Evolutionary conservation across 1,140 invertebrate species (phyloP), one percentile per base, ranked within the genome.

Genomic region (Diorhabda elongata): DNA sequence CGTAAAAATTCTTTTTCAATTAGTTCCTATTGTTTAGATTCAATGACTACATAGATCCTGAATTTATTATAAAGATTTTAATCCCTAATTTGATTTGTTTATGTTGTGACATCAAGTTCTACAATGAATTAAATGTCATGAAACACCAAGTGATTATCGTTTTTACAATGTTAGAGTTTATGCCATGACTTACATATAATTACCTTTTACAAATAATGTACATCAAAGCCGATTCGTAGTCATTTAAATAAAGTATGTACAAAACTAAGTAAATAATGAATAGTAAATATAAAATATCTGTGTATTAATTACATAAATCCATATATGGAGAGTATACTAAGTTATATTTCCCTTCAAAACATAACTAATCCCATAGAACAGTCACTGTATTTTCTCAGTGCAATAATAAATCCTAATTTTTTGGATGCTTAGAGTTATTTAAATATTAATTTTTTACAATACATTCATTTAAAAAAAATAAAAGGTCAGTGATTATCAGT

Each of bases 401-500:
- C 75, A 76, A 76, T 76, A 75, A 69, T 57, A 61, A 67, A 69
- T 66, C 65, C 62, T 69, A 58, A 64, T 57, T 68, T 58, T 67
- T 58, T 67, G 26, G 26, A 8, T 52, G 47, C 6, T 52, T 52
- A 52, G 6, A 47, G 58, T 66, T 71, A 58, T n/a, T 67, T 52
- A 44, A 68, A 9, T 58, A 44, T 11, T 62, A 67, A 60, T 52
- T 7, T 41, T 2, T 67, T 59, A 44, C n/a, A 52, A n/a, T 52
- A 52, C 6, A 52, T 52, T 52, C 6, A 52, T 52, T 52, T 52
- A 8, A 52, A 64, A 61, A 43, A 42, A 57, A 44, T 47, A 58
- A 58, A 61, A 69, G 79, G 78, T 81, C 78, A 81, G 78, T 80
- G 73, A 76, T 76, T 78, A 74, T 79, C 78, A 80, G 78, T 80